A percentile compares a stretch with the other conserved stretches of the same genome.
These are phyloP conservation scores for Artibeus jamaicensis DNA, from an alignment of 2,797 vertebrate species.

Conservation along the genomic window DNA sequence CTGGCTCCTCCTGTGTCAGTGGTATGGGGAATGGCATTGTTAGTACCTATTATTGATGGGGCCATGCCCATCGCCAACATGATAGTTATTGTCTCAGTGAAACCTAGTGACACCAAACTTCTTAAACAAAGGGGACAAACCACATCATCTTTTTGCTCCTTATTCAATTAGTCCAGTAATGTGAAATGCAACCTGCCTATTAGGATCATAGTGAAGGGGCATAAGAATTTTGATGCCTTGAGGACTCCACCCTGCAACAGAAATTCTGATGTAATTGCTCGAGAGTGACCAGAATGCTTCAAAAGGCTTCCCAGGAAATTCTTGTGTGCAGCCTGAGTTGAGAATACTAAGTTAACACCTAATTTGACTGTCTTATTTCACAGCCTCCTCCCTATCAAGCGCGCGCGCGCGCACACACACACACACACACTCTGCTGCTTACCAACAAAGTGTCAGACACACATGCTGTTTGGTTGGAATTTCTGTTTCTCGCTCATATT, in stretches of 20 bases:
- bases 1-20: not conserved
- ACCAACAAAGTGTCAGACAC: not conserved
- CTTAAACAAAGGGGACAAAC: not conserved
- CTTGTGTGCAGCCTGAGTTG: not conserved
- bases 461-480: not conserved
- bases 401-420: not conserved
- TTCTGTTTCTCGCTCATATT: not conserved
- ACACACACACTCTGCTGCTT: not conserved
- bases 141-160: not conserved
- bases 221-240: not conserved
- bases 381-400: not conserved
- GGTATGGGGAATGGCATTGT: not conserved
- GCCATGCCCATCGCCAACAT: fast-evolving
- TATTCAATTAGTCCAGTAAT: not conserved
- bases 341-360: not conserved
- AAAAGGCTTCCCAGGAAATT: not conserved
- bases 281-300: not conserved
- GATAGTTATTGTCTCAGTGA: not conserved
- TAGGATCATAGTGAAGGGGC: not conserved
- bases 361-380: not conserved
- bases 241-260: not conserved
- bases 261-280: not conserved
- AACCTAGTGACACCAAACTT: not conserved
- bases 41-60: not conserved
- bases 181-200: not conserved